Evolutionary conservation across 2,113 vertebrate genomes (phyloP).

Genomic region (Myocastor coypus): DNA sequence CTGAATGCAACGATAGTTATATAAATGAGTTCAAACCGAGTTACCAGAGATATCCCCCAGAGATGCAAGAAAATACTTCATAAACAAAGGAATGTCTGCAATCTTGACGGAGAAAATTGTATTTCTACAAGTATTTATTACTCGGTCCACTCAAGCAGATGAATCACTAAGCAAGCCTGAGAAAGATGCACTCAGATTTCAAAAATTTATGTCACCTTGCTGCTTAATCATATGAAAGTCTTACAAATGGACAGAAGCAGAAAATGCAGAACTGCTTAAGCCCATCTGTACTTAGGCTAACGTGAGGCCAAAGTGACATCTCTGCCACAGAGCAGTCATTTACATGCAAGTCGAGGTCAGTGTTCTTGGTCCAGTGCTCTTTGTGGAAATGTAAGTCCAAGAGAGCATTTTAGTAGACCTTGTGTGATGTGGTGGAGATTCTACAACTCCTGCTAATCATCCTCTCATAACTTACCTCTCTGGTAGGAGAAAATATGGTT

Average conservation of each 20-base stretch:
- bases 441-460: background rate
- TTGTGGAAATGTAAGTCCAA: background rate
- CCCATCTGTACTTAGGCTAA: background rate
- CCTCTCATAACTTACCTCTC: background rate
- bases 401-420: background rate
- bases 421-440: background rate
- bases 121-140: background rate
- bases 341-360: background rate
- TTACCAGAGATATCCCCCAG: background rate
- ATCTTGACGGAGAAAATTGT: background rate
- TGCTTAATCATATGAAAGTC: background rate
- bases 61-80: conserved; percentile 40
- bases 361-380: background rate
- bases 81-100: background rate
- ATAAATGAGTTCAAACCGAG: background rate
- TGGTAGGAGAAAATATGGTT: background rate
- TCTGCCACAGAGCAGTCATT: background rate
- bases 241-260: background rate
- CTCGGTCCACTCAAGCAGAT: background rate
- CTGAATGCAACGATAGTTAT: background rate
- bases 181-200: background rate
- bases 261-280: background rate
- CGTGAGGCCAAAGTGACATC: background rate
- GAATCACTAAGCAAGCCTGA: conserved; percentile 29
- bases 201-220: background rate